A percentile compares a stretch with the other conserved stretches of the same genome.
phyloP scores from a whole-genome alignment of 2,113 vertebrate species.

The Salvelinus fontinalis region DNA sequence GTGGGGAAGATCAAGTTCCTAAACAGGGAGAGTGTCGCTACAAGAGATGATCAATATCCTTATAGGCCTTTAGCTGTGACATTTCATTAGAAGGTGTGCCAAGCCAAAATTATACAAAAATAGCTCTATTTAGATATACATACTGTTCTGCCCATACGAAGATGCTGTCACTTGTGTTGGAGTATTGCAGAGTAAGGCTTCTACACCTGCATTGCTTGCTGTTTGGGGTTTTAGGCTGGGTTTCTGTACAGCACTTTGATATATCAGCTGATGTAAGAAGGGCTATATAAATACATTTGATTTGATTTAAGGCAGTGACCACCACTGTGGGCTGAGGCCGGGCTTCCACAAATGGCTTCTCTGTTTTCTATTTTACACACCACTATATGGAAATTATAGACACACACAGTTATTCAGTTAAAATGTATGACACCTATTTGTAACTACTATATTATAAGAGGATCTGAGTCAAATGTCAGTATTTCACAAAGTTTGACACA shows the following conservation, averaged over 20 bases:
- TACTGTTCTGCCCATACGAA: slow-evolving; percentile 88
- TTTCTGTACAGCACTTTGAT: too few relatives aligned
- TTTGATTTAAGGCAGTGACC: slow-evolving; percentile 62
- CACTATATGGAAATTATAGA: slow-evolving; percentile 54
- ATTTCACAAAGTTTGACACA: too few relatives aligned
- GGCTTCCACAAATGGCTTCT: slow-evolving; percentile 81
- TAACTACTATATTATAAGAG: too few relatives aligned
- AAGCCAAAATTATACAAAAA: too few relatives aligned
- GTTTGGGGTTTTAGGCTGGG: too few relatives aligned
- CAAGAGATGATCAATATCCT: not conserved
- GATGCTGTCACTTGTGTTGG: slow-evolving; percentile 73
- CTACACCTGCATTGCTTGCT: too few relatives aligned
- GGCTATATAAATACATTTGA: too few relatives aligned
- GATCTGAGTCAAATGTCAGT: too few relatives aligned
- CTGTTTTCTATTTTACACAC: slow-evolving; percentile 83
- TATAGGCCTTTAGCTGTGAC: too few relatives aligned
- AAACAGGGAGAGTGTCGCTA: slow-evolving; percentile 84
- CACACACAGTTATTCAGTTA: too few relatives aligned
- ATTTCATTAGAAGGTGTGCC: slow-evolving; percentile 74
- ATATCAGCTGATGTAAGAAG: too few relatives aligned
- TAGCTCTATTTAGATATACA: slow-evolving; percentile 35
- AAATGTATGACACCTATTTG: too few relatives aligned
- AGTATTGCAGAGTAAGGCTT: slow-evolving; percentile 66
- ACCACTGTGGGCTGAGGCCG: slow-evolving; percentile 60
- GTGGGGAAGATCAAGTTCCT: slow-evolving; percentile 82